These are phyloP conservation scores for Mus minutoides DNA, from an alignment of 2,797 vertebrate genomes.

Conservation along the genomic window DNA sequence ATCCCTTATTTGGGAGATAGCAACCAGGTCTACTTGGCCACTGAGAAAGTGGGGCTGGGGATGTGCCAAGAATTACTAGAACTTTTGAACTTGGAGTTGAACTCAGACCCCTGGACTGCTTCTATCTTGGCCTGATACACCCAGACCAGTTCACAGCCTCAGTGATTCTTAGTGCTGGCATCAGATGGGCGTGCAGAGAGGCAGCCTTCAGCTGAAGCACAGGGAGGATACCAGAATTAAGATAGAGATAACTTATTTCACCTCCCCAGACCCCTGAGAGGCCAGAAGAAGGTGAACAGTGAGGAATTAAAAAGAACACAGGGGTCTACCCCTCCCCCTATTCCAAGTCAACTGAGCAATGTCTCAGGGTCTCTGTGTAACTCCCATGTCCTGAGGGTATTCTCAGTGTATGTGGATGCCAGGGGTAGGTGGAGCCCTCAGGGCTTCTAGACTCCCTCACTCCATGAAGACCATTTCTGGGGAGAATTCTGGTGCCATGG, in stretches of 20 bases:
- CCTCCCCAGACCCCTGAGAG: neutral
- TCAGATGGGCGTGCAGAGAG: neutral
- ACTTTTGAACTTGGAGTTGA: neutral
- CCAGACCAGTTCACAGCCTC: neutral
- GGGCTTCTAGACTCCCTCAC: neutral
- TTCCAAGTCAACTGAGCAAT: neutral
- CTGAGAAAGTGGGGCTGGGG: neutral
- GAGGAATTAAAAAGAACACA: neutral
- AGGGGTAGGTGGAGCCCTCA: neutral
- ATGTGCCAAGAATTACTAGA: neutral
- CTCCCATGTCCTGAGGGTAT: neutral
- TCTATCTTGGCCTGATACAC: neutral
- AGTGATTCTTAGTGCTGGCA: neutral
- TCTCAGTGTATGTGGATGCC: no score
- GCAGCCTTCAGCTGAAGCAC: neutral
- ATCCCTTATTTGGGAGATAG: neutral
- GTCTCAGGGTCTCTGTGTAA: neutral
- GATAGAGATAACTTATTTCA: neutral
- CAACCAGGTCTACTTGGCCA: neutral
- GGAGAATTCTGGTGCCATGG: neutral
- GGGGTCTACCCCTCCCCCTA: neutral
- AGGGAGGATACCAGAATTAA: neutral
- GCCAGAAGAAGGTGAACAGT: neutral
- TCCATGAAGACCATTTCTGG: neutral
- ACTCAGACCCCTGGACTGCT: neutral